phyloP scores from a whole-genome alignment of 2,113 vertebrate genomes.

The Sinocyclocheilus maitianheensis region DNA sequence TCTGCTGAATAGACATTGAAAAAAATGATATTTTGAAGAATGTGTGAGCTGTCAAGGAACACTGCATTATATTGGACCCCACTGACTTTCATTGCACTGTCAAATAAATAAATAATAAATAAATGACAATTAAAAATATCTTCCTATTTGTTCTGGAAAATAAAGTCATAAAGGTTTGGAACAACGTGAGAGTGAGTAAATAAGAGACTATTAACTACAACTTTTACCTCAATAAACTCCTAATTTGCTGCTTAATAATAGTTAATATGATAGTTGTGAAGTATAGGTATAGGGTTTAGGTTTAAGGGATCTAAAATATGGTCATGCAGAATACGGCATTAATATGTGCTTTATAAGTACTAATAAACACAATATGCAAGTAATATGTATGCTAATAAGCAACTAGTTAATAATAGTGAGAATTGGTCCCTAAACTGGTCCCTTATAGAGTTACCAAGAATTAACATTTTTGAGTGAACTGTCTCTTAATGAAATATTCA shows the following conservation, averaged over 20 bases:
- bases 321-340: no score
- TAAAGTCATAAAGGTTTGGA: background rate
- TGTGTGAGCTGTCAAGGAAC: background rate
- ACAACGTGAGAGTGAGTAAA: background rate
- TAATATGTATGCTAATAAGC: background rate
- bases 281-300: background rate
- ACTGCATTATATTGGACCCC: background rate
- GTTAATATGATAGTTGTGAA: background rate
- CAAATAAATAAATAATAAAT: background rate
- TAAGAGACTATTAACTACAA: background rate
- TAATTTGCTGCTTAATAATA: background rate
- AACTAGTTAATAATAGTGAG: background rate
- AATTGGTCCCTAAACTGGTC: background rate
- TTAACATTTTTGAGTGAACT: background rate
- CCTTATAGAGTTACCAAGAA: background rate
- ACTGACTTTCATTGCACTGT: background rate
- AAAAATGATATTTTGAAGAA: background rate
- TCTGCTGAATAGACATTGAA: background rate
- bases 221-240: background rate
- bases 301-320: no score
- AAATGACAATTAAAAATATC: background rate
- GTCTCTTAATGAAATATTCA: no score
- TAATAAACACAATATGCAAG: background rate
- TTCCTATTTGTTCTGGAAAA: background rate
- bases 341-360: background rate